Percentiles rank a stretch among this genome's conserved stretches.
phyloP scores from a whole-genome alignment of 2,113 vertebrate species.

The cat (Felis catus) region DNA sequence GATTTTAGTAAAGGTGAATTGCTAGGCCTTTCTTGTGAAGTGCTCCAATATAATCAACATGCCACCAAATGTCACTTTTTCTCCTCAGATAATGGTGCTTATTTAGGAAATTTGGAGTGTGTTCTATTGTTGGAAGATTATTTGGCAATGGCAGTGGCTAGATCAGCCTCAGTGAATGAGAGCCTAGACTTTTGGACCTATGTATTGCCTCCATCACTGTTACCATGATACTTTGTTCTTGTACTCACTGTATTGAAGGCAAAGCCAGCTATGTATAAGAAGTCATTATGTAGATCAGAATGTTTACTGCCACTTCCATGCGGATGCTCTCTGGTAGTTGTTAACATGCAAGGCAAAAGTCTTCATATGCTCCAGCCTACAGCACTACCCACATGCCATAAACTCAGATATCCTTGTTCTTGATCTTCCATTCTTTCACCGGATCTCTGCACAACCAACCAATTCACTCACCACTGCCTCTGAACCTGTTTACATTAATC shows the following conservation, averaged over 20 bases:
- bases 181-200: not conserved
- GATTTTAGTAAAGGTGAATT: not conserved
- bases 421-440: not conserved
- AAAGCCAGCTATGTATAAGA: not conserved
- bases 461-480: not conserved
- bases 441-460: not conserved
- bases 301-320: not conserved
- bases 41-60: not conserved
- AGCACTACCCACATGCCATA: not conserved
- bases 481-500: not conserved
- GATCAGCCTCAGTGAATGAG: not conserved
- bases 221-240: not conserved
- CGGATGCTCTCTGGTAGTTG: not conserved
- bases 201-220: not conserved
- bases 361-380: not conserved
- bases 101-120: not conserved
- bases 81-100: not conserved
- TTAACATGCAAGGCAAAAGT: not conserved
- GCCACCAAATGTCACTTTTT: not conserved
- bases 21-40: not conserved
- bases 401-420: not conserved
- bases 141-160: not conserved
- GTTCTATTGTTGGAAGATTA: not conserved
- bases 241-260: not conserved
- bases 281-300: not conserved